phyloP scores from a whole-genome alignment of 92 coral and sea anemone species.

The Micromussa lordhowensis region DNA sequence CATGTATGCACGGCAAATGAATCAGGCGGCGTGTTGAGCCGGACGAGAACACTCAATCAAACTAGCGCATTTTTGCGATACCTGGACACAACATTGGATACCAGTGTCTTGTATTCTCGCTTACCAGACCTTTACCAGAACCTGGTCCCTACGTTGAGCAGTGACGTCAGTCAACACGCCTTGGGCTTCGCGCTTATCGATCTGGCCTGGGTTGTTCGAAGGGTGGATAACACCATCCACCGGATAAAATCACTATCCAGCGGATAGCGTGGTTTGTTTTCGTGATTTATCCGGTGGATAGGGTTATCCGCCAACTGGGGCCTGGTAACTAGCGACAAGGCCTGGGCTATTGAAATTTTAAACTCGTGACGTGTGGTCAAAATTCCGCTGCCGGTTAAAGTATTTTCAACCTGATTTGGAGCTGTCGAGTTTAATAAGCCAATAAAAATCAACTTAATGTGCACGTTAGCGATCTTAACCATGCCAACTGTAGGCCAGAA shows the following conservation, averaged over 20 bases:
- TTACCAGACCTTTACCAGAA: background rate
- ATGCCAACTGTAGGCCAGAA: background rate
- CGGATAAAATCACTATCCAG: too few species aligned
- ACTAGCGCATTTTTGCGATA: too few species aligned
- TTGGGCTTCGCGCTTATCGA: background rate
- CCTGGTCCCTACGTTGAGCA: background rate
- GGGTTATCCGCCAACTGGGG: too few species aligned
- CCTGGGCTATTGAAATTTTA: background rate
- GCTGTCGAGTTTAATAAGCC: background rate
- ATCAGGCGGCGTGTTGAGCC: background rate
- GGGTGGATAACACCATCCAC: too few species aligned
- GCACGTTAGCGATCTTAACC: background rate
- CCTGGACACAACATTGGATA: too few species aligned
- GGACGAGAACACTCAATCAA: background rate
- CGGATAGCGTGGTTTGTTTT: too few species aligned
- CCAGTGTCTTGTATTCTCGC: background rate
- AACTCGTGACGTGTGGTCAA: background rate
- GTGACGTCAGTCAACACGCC: background rate
- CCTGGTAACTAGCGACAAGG: background rate
- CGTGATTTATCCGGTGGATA: too few species aligned
- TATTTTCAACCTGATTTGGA: background rate
- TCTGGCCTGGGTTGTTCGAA: too few species aligned
- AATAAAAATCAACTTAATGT: background rate
- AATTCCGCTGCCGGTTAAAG: background rate
- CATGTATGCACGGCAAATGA: too few species aligned